Percentiles rank a stretch among this genome's conserved stretches.
phyloP scores from a whole-genome alignment of 2,888 invertebrate genomes.

The Campoplex capitator region DNA sequence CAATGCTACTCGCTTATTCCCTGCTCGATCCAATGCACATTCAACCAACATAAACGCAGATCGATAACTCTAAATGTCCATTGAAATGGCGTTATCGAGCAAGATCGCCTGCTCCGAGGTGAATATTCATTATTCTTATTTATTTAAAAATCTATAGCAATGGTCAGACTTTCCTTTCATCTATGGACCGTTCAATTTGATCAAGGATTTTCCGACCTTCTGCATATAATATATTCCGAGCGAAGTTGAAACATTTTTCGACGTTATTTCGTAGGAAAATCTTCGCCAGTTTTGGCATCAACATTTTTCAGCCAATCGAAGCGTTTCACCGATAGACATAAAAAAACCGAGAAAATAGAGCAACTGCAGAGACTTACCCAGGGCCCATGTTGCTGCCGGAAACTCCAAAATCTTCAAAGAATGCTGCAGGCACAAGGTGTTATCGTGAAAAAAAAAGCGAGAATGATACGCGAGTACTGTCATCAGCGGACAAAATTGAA shows the following conservation, averaged over 20 bases:
- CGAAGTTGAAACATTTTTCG: not conserved
- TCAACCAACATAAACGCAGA: not conserved
- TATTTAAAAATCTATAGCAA: not conserved
- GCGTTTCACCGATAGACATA: too few relatives aligned
- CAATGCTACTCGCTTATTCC: constrained; percentile 4
- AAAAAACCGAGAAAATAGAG: not conserved
- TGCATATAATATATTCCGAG: not conserved
- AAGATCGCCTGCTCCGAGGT: not conserved
- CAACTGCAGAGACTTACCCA: constrained; percentile 31
- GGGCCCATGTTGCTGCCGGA: constrained; percentile 48
- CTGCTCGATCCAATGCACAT: constrained; percentile 1
- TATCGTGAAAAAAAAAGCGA: constrained; percentile 16
- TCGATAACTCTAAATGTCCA: constrained; percentile 22
- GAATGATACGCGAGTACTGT: constrained; percentile 10
- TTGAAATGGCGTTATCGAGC: constrained; percentile 6
- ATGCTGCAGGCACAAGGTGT: not conserved
- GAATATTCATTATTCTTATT: constrained; percentile 32
- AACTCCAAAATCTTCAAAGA: constrained; percentile 40
- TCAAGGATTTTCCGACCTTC: not conserved
- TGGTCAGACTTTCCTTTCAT: constrained; percentile 1
- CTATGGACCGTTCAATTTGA: constrained; percentile 1
- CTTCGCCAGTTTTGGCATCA: not conserved
- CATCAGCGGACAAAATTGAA: constrained; percentile 14
- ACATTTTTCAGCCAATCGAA: not conserved
- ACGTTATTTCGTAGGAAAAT: not conserved